Evolutionary conservation across 2,888 invertebrate genomes (phyloP), one percentile per base, ranked within the genome.

Genomic region (Polyommatus iphigenia): DNA sequence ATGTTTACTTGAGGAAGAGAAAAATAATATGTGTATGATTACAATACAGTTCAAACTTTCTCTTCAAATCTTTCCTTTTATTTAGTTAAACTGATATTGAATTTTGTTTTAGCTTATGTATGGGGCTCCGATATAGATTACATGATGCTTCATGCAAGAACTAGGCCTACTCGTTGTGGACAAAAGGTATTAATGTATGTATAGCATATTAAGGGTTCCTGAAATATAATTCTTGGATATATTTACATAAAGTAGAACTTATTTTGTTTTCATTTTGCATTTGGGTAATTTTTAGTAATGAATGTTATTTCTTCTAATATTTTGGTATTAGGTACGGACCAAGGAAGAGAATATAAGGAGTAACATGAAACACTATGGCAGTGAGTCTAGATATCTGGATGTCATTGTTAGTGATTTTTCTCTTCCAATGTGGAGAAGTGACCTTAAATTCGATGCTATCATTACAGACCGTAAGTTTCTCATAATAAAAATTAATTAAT

Each of bases 71-170:
- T 54, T 54, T 5, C 7, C 8, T 20, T 62, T 59, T 59, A 59
- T 10, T 24, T 24, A 24, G 8, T 24, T 13, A 20, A 20, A 24
- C 24, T 13, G n/a, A 71, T 29, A 24, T n/a, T 71, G 15, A 62
- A n/a, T 18, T 24, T 46, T 72, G 75, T 84, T 84, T 0, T 83
- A 94, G 96, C 95, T 0, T 97, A 97, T 85, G 98, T 98, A 29
- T 93, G 97, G 84, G 99, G 99, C 6, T 96, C 97, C 0, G 99
- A 99, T 85, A 99, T 99, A 78, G 99, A 99, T 92, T 99, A 96
- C 90, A 95, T 98, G 90, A 98, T 99, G 96, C 92, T 99, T 5
- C 99, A 99, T 90, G 99, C 97, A 0, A 96, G 96, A 83, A 97
- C 97, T 46, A 95, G 97, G 79, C 98, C 98, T 0, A 96, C 97